phyloP scores from a whole-genome alignment of 1,140 invertebrate species.

The Sitodiplosis mosellana region DNA sequence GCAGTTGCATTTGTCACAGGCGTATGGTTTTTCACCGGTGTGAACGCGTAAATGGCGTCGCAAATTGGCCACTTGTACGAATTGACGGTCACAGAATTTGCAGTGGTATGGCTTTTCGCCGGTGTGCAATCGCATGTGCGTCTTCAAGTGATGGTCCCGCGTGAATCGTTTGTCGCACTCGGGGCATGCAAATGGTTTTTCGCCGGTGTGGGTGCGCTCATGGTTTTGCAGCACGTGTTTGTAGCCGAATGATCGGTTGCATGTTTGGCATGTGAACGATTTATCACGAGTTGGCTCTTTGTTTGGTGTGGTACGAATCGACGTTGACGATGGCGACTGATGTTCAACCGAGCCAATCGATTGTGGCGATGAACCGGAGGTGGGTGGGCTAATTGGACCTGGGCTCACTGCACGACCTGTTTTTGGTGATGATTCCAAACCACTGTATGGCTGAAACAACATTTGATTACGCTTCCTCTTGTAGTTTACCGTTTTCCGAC shows the following conservation, averaged over 20 bases:
- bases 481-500: constrained; percentile 12
- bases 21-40: constrained; percentile 87
- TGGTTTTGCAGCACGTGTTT: constrained; percentile 93
- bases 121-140: constrained; percentile 80
- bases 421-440: constrained; percentile 12
- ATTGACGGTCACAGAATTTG: constrained; percentile 74
- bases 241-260: constrained; percentile 75
- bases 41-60: constrained; percentile 84
- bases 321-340: constrained; percentile 23
- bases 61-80: constrained; percentile 88
- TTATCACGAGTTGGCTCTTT: constrained; percentile 47
- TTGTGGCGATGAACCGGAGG: constrained; percentile 30
- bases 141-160: constrained; percentile 87
- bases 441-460: neutral
- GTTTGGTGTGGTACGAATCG: too few species aligned
- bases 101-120: constrained; percentile 88
- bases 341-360: constrained; percentile 17
- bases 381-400: constrained; percentile 28
- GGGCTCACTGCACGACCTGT: constrained; percentile 22
- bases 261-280: constrained; percentile 73
- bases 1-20: constrained; percentile 72
- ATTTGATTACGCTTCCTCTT: constrained; percentile 21
- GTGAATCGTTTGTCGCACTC: constrained; percentile 91
- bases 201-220: constrained; percentile 89
- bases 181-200: constrained; percentile 89